Evolutionary conservation across 1,140 invertebrate genomes (phyloP).

Genomic region (Drosophila mauritiana): DNA sequence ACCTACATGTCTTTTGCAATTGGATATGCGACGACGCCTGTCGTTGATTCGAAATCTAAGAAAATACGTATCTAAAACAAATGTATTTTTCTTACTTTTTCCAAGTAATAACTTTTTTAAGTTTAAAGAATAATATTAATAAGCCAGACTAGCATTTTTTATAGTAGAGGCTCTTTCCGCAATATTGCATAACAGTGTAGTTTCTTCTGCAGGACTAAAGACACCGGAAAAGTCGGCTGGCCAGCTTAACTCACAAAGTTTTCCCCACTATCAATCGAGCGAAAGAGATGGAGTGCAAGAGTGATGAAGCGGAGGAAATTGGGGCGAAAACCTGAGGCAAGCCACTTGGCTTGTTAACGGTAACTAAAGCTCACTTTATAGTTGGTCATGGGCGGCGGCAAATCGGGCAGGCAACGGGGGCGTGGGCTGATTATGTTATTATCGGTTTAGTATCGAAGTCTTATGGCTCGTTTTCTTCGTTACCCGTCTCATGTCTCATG

Average conservation of each 20-base stretch:
- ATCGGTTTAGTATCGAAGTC: conserved; percentile 77
- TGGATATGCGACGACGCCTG: background rate
- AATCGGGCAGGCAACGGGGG: background rate
- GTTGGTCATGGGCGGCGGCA: conserved; percentile 21
- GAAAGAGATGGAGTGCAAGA: background rate
- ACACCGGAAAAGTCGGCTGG: conserved; percentile 12
- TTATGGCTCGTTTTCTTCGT: conserved; percentile 50
- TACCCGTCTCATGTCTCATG: conserved; percentile 56
- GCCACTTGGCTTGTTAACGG: conserved; percentile 60
- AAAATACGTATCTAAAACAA: background rate
- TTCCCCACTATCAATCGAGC: conserved; percentile 38
- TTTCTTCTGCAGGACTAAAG: background rate
- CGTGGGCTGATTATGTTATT: conserved; percentile 73
- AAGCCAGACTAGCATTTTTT: no score
- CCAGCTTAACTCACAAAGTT: conserved; percentile 25
- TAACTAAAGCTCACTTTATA: conserved; percentile 70
- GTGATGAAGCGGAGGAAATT: background rate
- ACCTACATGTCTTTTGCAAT: conserved; percentile 28
- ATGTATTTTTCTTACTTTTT: background rate
- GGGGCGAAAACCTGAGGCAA: conserved; percentile 46
- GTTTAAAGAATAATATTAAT: no score
- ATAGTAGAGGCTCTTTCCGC: no score
- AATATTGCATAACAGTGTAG: background rate
- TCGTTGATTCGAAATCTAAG: background rate
- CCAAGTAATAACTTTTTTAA: no score